Conservation (phyloP, 2,797 vertebrate species). For the Pangasius djambal region DNA sequence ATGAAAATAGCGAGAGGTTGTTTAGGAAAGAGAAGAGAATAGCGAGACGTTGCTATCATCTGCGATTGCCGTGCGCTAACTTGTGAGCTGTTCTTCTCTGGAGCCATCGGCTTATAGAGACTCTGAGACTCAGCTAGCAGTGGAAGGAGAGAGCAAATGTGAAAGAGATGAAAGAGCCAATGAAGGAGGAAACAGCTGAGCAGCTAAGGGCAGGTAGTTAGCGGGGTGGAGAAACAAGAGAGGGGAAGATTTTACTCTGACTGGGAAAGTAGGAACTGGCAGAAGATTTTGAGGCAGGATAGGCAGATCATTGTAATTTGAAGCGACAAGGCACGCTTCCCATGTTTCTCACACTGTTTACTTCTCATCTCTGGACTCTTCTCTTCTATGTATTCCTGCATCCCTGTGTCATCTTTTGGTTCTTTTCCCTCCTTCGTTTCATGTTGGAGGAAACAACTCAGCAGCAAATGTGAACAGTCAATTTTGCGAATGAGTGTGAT, state of each 20-base stretch:
- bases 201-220: constrained; percentile 51
- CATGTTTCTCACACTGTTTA: constrained; percentile 23
- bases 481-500: constrained; percentile 25
- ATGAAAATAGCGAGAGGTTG: constrained; percentile 24
- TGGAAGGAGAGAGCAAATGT: constrained; percentile 46
- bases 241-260: constrained; percentile 48
- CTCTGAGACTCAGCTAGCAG: constrained; percentile 55
- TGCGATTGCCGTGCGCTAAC: neutral
- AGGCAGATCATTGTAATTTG: constrained; percentile 21
- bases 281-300: constrained; percentile 8
- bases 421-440: neutral
- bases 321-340: constrained; percentile 30
- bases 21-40: constrained; percentile 34
- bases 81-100: neutral
- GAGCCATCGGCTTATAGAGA: constrained; percentile 2
- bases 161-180: constrained; percentile 34
- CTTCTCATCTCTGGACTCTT: neutral
- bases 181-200: constrained; percentile 37
- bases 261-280: neutral
- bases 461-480: constrained; percentile 30
- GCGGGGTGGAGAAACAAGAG: constrained; percentile 49
- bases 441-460: neutral
- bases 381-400: constrained; percentile 35
- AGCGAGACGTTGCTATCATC: constrained; percentile 42
- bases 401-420: neutral